Evolutionary conservation across 2,113 vertebrate species (phyloP).

Genomic region (Ornithorhynchus anatinus): DNA sequence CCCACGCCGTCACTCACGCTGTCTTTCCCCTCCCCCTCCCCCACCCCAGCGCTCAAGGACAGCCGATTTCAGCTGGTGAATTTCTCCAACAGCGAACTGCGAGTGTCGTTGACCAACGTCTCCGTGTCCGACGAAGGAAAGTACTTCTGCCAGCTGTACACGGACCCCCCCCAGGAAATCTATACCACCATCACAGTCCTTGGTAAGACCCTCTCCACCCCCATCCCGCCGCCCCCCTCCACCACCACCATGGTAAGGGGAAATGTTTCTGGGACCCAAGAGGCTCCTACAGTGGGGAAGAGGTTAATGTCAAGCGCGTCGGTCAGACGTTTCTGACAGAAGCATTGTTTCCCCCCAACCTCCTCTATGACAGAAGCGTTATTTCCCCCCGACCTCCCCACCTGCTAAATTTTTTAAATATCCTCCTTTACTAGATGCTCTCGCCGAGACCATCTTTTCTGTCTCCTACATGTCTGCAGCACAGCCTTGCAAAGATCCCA

Average conservation of each 20-base stretch:
- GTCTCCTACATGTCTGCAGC: too few relatives aligned
- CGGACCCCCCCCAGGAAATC: conserved; percentile 95
- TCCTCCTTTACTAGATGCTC: conserved; percentile 31
- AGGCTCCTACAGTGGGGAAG: conserved; percentile 1
- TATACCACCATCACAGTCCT: conserved; percentile 95
- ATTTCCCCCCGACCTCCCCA: too few relatives aligned
- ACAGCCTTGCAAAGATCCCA: not conserved
- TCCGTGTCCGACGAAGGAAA: conserved; percentile 94
- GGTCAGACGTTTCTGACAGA: not conserved
- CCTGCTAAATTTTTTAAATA: conserved; percentile 42
- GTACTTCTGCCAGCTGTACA: conserved; percentile 98
- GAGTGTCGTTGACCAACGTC: conserved; percentile 97
- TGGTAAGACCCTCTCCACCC: too few relatives aligned
- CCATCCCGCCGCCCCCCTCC: too few relatives aligned
- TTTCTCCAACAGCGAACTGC: conserved; percentile 98
- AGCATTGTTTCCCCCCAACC: too few relatives aligned
- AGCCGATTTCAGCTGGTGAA: conserved; percentile 99
- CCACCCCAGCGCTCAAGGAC: conserved; percentile 95
- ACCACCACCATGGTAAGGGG: too few relatives aligned
- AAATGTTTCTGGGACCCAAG: not conserved
- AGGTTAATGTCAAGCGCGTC: conserved; percentile 11
- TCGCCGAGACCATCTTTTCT: conserved; percentile 33
- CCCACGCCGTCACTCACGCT: not conserved
- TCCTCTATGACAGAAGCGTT: conserved; percentile 5
- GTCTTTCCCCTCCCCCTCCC: conserved; percentile 61